phyloP scores from a whole-genome alignment of 1,140 invertebrate species.

The Apocrypta bakeri region DNA sequence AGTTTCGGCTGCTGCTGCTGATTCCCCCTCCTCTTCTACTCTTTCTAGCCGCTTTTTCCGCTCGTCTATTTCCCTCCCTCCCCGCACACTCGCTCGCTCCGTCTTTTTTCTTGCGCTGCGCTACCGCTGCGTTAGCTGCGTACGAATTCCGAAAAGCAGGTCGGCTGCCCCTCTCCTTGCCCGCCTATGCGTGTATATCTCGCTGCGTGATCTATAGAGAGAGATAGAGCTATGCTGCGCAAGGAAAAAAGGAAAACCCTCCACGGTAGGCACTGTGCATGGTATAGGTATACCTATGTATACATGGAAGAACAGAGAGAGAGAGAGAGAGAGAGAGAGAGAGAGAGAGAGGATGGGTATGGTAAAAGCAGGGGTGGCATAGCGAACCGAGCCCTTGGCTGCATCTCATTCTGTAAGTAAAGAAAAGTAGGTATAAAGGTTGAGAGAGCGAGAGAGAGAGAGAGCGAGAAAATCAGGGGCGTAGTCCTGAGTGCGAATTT shows the following conservation, averaged over 20 bases:
- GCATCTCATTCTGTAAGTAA: too few species aligned
- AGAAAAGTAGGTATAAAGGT: not conserved
- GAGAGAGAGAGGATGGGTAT: conserved; percentile 1
- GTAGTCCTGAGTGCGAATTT: conserved; percentile 46
- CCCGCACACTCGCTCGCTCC: not conserved
- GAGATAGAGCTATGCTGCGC: not conserved
- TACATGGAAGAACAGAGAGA: too few species aligned
- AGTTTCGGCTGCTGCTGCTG: conserved; percentile 21
- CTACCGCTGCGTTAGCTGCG: not conserved
- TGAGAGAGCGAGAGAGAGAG: not conserved
- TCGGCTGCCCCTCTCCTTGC: conserved; percentile 26
- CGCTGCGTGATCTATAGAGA: not conserved
- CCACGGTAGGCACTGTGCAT: not conserved
- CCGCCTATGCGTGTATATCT: not conserved
- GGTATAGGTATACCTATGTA: not conserved
- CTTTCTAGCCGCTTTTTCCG: conserved; percentile 30
- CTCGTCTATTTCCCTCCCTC: conserved; percentile 42
- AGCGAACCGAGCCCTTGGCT: not conserved
- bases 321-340: not conserved
- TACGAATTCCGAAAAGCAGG: conserved; percentile 49
- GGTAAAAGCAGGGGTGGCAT: not conserved
- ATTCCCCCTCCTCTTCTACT: conserved; percentile 21
- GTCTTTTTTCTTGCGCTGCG: not conserved
- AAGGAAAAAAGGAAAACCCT: conserved; percentile 22
- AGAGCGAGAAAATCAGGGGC: not conserved